Evolutionary conservation across 2,113 vertebrate species (phyloP).

Genomic region (Lagenorhynchus albirostris): DNA sequence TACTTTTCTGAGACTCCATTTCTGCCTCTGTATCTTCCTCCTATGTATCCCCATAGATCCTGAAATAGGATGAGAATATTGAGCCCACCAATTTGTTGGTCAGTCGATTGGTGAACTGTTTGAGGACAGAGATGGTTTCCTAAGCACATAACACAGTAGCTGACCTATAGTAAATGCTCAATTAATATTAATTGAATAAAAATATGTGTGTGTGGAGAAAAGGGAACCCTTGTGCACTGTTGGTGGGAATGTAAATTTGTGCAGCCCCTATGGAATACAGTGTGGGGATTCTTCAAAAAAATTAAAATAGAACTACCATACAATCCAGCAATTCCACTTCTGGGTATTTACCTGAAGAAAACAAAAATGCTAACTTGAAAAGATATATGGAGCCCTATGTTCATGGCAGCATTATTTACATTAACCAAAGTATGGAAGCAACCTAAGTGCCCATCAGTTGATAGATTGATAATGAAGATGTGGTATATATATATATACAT

Average conservation of each 20-base stretch:
- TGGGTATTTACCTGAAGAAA: not conserved
- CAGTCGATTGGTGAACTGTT: not conserved
- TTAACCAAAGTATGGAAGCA: not conserved
- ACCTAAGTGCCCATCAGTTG: not conserved
- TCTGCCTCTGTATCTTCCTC: not conserved
- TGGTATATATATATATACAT: too few relatives aligned
- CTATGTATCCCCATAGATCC: accelerated
- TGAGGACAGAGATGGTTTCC: not conserved
- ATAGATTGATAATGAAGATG: not conserved
- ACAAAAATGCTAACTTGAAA: not conserved
- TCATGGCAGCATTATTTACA: not conserved
- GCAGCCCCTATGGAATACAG: not conserved
- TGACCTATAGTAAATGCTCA: not conserved
- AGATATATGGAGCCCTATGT: not conserved
- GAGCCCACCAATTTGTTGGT: not conserved
- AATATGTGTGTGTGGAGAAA: not conserved
- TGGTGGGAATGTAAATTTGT: not conserved
- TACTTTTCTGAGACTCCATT: not conserved
- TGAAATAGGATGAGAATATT: not conserved
- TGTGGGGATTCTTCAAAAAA: not conserved
- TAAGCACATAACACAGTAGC: not conserved
- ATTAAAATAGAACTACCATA: not conserved
- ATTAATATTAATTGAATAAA: not conserved
- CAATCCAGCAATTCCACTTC: not conserved
- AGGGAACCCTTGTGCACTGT: not conserved